Conservation (phyloP, 2,113 vertebrate genomes). For the Antennarius striatus region DNA sequence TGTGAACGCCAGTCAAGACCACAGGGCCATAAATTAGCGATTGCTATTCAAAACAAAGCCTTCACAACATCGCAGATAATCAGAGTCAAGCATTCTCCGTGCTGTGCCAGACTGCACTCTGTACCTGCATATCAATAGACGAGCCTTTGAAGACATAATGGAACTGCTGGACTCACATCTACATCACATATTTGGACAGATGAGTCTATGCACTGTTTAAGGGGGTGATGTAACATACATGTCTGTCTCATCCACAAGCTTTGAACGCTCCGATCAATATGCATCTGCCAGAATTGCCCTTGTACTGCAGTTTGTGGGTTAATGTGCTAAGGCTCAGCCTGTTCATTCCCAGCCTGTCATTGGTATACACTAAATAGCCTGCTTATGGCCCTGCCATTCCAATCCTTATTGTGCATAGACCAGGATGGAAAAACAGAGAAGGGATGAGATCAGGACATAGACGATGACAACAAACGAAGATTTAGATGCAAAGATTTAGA, state of each 20-base stretch:
- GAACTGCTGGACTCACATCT: constrained; percentile 28
- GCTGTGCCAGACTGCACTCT: constrained; percentile 13
- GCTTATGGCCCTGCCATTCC: constrained; percentile 44
- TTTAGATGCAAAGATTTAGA: constrained; percentile 19
- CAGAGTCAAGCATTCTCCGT: constrained; percentile 12
- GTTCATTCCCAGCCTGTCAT: constrained; percentile 45
- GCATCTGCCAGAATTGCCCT: constrained; percentile 19
- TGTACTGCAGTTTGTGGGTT: constrained; percentile 42
- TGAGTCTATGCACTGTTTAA: constrained; percentile 36
- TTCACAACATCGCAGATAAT: constrained; percentile 21
- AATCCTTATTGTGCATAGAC: constrained; percentile 61
- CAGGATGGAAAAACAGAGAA: constrained; percentile 45
- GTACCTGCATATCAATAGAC: constrained; percentile 12
- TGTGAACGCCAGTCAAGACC: not conserved
- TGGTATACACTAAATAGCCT: constrained; percentile 69
- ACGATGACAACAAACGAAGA: constrained; percentile 22
- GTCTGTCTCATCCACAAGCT: constrained; percentile 33
- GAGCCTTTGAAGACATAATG: constrained; percentile 23
- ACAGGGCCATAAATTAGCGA: constrained; percentile 13
- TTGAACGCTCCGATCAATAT: constrained; percentile 49
- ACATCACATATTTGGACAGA: constrained; percentile 22
- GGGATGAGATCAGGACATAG: constrained; percentile 1
- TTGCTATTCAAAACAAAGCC: constrained; percentile 32
- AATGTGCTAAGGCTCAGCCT: constrained; percentile 66
- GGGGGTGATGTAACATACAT: constrained; percentile 41